Conservation (phyloP, 23 tunicate genomes). For the Ciona savignyi region DNA sequence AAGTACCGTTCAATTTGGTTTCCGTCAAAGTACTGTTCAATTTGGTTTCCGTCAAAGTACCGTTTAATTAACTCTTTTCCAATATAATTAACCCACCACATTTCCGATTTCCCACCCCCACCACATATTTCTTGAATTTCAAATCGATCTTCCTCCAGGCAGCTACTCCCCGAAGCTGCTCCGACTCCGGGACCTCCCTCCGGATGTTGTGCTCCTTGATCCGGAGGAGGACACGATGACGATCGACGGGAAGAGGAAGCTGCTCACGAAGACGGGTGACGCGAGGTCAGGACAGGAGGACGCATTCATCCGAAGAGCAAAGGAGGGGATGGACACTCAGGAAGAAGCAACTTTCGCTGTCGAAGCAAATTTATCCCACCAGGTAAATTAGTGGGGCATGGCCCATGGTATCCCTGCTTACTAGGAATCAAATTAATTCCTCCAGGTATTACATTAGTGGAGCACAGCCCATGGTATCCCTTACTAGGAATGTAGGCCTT, state of each 20-base stretch:
- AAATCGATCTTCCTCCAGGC: slow-evolving; percentile 8
- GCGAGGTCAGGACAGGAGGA: slow-evolving; percentile 79
- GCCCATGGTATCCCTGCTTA: too few relatives aligned
- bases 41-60: too few relatives aligned
- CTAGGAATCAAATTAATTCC: too few relatives aligned
- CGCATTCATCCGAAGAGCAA: slow-evolving; percentile 75
- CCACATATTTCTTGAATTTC: not conserved
- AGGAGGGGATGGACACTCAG: slow-evolving; percentile 93
- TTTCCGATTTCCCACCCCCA: not conserved
- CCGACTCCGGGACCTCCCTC: slow-evolving; percentile 57
- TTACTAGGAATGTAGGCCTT: too few relatives aligned
- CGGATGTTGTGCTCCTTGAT: slow-evolving; percentile 71
- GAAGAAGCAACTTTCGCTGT: slow-evolving; percentile 97
- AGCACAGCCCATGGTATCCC: too few relatives aligned
- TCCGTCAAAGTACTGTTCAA: too few relatives aligned
- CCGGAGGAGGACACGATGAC: slow-evolving; percentile 79
- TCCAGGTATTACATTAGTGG: too few relatives aligned
- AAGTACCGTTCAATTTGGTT: too few relatives aligned
- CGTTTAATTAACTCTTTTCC: too few relatives aligned
- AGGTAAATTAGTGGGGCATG: too few relatives aligned
- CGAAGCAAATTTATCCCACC: slow-evolving; percentile 79
- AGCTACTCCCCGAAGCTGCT: slow-evolving; percentile 65
- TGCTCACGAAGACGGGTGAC: slow-evolving; percentile 63
- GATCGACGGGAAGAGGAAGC: slow-evolving; percentile 74
- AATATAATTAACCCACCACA: too few relatives aligned